Evolutionary conservation across 1,140 invertebrate species (phyloP), one percentile per base, ranked within the genome.

Genomic region (Temnothorax curvispinosus): DNA sequence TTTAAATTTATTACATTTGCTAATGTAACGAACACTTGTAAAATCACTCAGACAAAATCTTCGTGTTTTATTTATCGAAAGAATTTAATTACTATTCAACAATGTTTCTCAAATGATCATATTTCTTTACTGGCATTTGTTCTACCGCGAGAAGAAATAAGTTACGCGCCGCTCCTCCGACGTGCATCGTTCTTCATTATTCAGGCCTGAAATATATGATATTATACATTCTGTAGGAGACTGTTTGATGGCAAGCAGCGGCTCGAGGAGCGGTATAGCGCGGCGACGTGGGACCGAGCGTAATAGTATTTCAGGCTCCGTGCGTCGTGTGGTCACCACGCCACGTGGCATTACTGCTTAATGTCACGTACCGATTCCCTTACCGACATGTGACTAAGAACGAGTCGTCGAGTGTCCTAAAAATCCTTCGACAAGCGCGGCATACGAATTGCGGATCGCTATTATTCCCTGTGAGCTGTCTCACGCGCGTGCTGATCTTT

Each of bases 281-380:
- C 52, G 58, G 27, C 72, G 65, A 89, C 75, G 50, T 71, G 86
- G 78, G 80, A 75, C 35, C 74, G 60, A 52, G 65, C 75, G 88
- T 90, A 90, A 90, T 90, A 90, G 60, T 90, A 88, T 90, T 90
- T 90, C 88, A 88, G 87, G 81, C 86, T 87, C 44, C 81, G 86
- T 65, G 85, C 64, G 15, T 32, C 52, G 21, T 47, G 64, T 81
- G 89, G 71, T 84, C 75, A 72, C 81, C 54, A 15, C 41, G 78
- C 89, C 86, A 82, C 89, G 71, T 88, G 89, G 75, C 89, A 90
- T 90, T 90, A 90, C 82, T 88, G 81, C 82, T 90, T 90, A 90
- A 90, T 90, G 89, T 90, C 89, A 90, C 89, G 89, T 90, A 90
- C 81, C 62, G 89, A 90, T 90, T 90, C 87, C 72, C 82, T 90